Conservation (phyloP, 92 coral and sea anemone genomes). For the Epizoanthus stellaris region DNA sequence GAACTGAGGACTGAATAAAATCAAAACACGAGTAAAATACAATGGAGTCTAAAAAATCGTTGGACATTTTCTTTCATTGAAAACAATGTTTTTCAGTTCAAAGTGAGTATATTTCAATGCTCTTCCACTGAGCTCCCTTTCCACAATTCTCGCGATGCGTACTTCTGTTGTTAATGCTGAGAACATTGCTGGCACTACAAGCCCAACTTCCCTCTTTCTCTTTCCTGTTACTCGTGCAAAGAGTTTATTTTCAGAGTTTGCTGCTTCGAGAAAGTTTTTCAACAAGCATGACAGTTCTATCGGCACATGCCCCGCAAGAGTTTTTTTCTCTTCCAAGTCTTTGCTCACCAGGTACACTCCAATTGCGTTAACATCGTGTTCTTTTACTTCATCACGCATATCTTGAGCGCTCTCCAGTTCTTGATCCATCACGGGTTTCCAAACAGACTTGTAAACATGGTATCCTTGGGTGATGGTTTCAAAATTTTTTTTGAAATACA, state of each 20-base stretch:
- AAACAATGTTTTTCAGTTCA: constrained; percentile 6
- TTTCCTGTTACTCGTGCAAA: constrained; percentile 46
- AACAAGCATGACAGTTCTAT: constrained; percentile 40
- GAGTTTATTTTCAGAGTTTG: constrained; percentile 45
- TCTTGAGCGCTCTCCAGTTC: constrained; percentile 36
- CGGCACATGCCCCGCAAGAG: constrained; percentile 22
- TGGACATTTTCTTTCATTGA: constrained; percentile 27
- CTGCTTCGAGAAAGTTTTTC: constrained; percentile 42
- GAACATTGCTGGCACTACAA: constrained; percentile 50
- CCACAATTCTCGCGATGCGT: constrained; percentile 44
- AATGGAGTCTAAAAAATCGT: constrained; percentile 14
- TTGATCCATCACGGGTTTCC: constrained; percentile 42
- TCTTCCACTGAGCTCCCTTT: constrained; percentile 39
- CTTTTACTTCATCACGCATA: constrained; percentile 43
- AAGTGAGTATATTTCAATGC: constrained; percentile 14
- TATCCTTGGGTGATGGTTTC: constrained; percentile 51
- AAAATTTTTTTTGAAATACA: constrained; percentile 62
- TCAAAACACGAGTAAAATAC: background rate
- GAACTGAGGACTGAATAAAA: too few relatives aligned
- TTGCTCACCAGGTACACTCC: constrained; percentile 30
- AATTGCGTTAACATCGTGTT: constrained; percentile 40
- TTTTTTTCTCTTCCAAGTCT: constrained; percentile 14
- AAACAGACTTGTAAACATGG: constrained; percentile 46
- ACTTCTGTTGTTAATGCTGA: constrained; percentile 44
- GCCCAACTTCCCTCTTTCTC: constrained; percentile 24